Base-by-base conservation (phyloP, 2,113 vertebrate species). In the Centropus unirufus region DNA sequence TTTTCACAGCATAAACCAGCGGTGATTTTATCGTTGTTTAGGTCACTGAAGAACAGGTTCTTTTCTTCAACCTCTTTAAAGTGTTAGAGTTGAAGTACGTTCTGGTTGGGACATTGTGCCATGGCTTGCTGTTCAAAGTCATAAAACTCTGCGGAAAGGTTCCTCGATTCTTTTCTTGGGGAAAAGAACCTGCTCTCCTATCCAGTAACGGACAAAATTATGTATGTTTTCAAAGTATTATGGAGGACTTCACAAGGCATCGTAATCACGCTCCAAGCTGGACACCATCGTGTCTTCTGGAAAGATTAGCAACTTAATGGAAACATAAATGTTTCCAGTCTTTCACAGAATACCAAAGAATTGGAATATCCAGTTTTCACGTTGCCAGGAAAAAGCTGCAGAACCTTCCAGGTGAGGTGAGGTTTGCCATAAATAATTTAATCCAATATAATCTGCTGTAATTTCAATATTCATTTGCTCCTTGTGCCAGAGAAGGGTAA, bases 391-490 rank as follows among this genome's bases (percentile, higher is more conserved):
- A 97, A 96, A 94, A 93, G 89, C 88, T 93, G 80, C 57, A 82
- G 88, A 94, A 76, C 86, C 83, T 97, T 96, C 93, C 95, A 96
- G 95, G 95, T 95, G 92, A 95, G 92, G 83, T 63, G 92, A 90
- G 76, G 69, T 81, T 95, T 95, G 96, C 90, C 96, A 96, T 96
- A 81, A 96, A 96, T 96, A 88, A 96, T 96, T 95, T 96, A 97
- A 97, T 97, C 92, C 80, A 92, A 66, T 96, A 94, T 96, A 95
- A 95, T 96, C 90, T 89, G 83, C 95, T 92, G 80, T 96, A 96
- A 96, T 96, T 96, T 93, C 92, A 94, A 87, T 94, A 94, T 92
- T 94, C 76, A 34, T 94, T 90, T 81, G 49, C 54, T 92, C 57
- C 42, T 72, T 51, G 86, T 83, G 93, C 95, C 95, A 96, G 83